A percentile compares a stretch with the other conserved stretches of the same genome.
Evolutionary conservation across 1,140 invertebrate species (phyloP).

Genomic region (Tetranychus urticae): DNA sequence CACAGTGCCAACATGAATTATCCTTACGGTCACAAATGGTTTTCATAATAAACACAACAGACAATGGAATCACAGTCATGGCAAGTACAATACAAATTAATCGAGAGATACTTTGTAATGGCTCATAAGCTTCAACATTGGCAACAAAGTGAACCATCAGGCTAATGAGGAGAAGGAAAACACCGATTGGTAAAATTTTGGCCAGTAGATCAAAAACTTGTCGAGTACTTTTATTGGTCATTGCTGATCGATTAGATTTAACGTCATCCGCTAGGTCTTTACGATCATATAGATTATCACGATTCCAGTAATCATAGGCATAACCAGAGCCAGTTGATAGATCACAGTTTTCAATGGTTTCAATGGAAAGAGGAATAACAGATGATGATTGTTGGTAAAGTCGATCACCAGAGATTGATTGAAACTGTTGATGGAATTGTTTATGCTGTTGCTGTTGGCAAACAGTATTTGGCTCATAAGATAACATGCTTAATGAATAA

Average conservation of each 20-base stretch:
- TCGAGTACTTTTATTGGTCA: not conserved
- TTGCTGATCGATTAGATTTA: not conserved
- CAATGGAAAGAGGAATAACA: no score
- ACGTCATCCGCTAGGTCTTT: not conserved
- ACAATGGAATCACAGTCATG: not conserved
- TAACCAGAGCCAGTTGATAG: no score
- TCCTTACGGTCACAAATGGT: not conserved
- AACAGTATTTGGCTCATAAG: no score
- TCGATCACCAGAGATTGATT: no score
- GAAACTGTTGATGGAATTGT: no score
- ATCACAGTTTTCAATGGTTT: no score
- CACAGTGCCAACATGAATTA: not conserved
- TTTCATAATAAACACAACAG: not conserved
- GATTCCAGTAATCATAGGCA: no score
- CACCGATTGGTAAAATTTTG: not conserved
- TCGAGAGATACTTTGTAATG: not conserved
- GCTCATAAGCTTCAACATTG: not conserved
- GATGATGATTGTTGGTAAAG: no score
- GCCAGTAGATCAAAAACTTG: not conserved
- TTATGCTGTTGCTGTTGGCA: no score
- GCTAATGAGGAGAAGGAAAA: not conserved
- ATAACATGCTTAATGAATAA: no score
- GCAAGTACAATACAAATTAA: not conserved
- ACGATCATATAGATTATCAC: not conserved
- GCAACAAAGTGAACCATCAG: slow-evolving; percentile 1